phyloP scores from a whole-genome alignment of 2,113 vertebrate species.

The Hippocampus guttulatus region DNA sequence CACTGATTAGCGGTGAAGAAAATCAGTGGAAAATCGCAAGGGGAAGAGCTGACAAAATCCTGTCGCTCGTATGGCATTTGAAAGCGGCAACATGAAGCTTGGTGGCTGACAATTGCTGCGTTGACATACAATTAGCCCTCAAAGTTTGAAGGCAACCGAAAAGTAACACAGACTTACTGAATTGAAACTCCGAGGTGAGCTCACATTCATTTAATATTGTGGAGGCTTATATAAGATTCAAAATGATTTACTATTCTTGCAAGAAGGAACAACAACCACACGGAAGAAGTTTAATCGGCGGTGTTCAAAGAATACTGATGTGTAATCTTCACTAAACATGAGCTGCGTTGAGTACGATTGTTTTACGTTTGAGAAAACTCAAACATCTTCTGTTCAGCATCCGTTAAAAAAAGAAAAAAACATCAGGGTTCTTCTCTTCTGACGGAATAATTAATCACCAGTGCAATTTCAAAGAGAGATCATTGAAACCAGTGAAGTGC shows the following conservation, averaged over 20 bases:
- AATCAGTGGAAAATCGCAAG: neutral
- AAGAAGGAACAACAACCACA: too few relatives aligned
- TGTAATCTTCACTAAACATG: too few relatives aligned
- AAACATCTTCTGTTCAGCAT: neutral
- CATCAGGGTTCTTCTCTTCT: neutral
- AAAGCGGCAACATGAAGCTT: neutral
- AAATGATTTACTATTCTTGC: too few relatives aligned
- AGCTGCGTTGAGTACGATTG: too few relatives aligned
- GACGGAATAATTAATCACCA: neutral
- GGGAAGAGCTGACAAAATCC: neutral
- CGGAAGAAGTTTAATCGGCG: too few relatives aligned
- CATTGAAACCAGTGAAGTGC: neutral
- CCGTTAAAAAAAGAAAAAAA: too few relatives aligned
- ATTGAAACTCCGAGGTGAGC: neutral
- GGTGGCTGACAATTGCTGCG: neutral
- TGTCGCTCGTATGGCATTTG: neutral
- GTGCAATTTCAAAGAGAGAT: neutral
- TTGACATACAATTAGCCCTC: neutral
- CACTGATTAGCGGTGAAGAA: conserved; percentile 7
- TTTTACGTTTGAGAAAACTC: neutral
- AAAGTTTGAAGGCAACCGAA: neutral
- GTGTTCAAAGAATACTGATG: too few relatives aligned
- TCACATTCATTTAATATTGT: neutral
- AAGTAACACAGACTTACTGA: neutral
- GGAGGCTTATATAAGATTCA: too few relatives aligned